These are phyloP conservation scores for Esox niger DNA, from an alignment of 2,113 vertebrate species.

Conservation along the genomic window DNA sequence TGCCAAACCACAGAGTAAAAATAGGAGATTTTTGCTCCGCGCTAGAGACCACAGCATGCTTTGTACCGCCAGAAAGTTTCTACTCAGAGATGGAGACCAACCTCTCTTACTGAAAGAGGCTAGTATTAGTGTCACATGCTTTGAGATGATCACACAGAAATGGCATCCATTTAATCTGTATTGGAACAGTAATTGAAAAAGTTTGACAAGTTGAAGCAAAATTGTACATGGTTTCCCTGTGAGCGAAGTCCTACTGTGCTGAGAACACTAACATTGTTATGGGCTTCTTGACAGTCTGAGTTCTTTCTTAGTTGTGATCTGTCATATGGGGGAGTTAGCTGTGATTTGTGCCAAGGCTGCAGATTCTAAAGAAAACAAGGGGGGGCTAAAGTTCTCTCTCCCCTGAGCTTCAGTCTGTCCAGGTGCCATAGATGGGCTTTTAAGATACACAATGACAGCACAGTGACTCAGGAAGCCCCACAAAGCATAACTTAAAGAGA, in stretches of 20 bases:
- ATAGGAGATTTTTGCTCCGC: too few relatives aligned
- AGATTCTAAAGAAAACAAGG: conserved; percentile 2
- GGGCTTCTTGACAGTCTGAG: neutral
- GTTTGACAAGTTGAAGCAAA: too few relatives aligned
- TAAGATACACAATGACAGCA: neutral
- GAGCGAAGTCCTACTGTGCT: neutral
- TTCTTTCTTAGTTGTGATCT: neutral
- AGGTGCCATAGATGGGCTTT: neutral
- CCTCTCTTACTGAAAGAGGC: too few relatives aligned
- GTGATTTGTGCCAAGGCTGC: neutral
- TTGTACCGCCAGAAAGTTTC: neutral
- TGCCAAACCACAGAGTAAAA: neutral
- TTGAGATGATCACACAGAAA: too few relatives aligned
- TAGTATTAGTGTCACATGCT: too few relatives aligned
- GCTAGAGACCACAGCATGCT: neutral
- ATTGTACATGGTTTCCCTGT: neutral
- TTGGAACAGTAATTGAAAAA: neutral
- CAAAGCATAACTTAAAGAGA: neutral
- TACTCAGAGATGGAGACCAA: neutral
- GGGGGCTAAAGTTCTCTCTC: neutral
- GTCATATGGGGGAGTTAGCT: neutral
- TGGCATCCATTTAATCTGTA: too few relatives aligned
- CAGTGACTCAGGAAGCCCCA: neutral
- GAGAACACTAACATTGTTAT: neutral
- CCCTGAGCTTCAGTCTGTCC: neutral